Conservation (phyloP, 2,113 vertebrate species). For the Aphelocoma coerulescens region DNA sequence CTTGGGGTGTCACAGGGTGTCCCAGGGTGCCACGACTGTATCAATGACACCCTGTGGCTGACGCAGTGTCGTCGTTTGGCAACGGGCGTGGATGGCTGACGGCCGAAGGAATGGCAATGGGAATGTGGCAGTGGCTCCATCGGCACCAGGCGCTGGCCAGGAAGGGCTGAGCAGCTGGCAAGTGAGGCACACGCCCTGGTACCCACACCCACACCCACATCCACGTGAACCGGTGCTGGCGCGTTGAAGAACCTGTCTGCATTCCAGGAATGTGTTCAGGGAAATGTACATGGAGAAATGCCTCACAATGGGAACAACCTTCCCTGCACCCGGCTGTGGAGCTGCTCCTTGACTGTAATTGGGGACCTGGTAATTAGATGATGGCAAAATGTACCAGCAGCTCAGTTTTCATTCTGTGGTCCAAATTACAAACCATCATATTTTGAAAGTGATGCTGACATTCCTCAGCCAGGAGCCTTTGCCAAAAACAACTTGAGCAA, state of each 20-base stretch:
- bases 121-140: accelerated
- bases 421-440: constrained; percentile 90
- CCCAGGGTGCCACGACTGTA: accelerated
- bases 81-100: accelerated
- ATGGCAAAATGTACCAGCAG: constrained; percentile 83
- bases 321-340: constrained; percentile 61
- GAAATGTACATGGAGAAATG: background rate
- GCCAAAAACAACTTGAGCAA: constrained; percentile 92
- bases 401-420: constrained; percentile 86
- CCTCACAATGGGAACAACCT: constrained; percentile 72
- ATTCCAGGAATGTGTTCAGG: background rate
- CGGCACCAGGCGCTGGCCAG: accelerated
- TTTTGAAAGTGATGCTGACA: constrained; percentile 96
- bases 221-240: accelerated
- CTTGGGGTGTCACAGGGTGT: accelerated
- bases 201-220: background rate
- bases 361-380: constrained; percentile 79
- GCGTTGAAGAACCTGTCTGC: background rate
- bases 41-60: too few relatives aligned
- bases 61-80: accelerated
- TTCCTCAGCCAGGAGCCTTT: constrained; percentile 86
- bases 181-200: background rate
- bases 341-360: constrained; percentile 75
- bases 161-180: background rate
- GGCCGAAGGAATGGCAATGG: background rate